Evolutionary conservation across 2,113 vertebrate genomes (phyloP).

Genomic region (Carettochelys insculpta): DNA sequence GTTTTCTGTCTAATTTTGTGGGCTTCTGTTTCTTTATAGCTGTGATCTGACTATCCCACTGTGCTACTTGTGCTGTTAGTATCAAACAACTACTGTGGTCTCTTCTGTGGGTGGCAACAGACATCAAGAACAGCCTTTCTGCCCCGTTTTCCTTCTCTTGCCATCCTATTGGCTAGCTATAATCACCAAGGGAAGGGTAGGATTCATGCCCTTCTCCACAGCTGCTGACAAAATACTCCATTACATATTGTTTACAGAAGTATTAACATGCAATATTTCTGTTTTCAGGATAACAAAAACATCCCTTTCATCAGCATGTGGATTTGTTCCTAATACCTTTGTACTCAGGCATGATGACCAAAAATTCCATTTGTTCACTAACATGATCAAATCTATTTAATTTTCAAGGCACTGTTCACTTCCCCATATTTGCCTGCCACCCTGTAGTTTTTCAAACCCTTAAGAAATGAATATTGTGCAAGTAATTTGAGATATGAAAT

Average conservation of each 20-base stretch:
- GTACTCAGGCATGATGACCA: not conserved
- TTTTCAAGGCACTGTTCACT: not conserved
- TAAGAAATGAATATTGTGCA: rapidly evolving
- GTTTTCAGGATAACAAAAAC: not conserved
- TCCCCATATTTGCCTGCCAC: not conserved
- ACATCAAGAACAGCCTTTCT: constrained; percentile 51
- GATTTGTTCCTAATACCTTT: not conserved
- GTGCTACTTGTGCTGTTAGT: not conserved
- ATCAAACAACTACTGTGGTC: constrained; percentile 25
- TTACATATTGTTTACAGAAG: constrained; percentile 7
- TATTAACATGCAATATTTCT: not conserved
- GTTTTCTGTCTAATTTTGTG: not conserved
- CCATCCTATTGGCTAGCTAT: constrained; percentile 55
- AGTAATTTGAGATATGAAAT: not conserved
- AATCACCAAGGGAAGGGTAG: constrained; percentile 36
- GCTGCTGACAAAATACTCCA: constrained; percentile 44
- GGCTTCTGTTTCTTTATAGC: not conserved
- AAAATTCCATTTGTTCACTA: not conserved
- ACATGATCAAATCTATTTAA: not conserved
- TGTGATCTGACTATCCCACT: not conserved
- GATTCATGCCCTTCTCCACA: not conserved
- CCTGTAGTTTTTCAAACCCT: not conserved
- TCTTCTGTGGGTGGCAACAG: constrained; percentile 52
- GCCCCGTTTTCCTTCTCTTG: constrained; percentile 53
- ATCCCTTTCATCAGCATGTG: not conserved